Percentiles rank a stretch among this genome's conserved stretches.
These are phyloP conservation scores for Nicator chloris DNA, from an alignment of 2,113 vertebrate species.

Conservation along the genomic window DNA sequence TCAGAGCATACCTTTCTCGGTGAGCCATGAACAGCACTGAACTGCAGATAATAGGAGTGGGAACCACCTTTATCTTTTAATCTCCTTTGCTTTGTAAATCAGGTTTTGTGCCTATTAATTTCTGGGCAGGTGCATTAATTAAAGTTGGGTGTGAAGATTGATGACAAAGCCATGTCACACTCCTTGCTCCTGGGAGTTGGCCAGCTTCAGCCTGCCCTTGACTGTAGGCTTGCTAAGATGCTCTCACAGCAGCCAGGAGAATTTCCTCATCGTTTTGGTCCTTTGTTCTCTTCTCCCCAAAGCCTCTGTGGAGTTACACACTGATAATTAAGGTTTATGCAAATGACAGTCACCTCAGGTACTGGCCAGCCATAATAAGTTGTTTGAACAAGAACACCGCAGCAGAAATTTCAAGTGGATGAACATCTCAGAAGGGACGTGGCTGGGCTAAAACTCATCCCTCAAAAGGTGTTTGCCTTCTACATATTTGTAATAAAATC, in stretches of 20 bases:
- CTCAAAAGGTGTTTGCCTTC: background rate
- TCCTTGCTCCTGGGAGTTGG: background rate
- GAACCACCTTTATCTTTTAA: background rate
- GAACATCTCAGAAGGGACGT: rapidly evolving
- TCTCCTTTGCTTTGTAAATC: conserved; percentile 44
- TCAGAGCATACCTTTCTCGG: rapidly evolving
- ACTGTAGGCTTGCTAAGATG: background rate
- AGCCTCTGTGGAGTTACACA: background rate
- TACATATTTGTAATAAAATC: background rate
- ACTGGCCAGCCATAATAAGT: background rate
- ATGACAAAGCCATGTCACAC: background rate
- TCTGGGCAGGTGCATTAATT: conserved; percentile 47
- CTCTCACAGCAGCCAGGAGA: background rate
- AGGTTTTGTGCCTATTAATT: conserved; percentile 31
- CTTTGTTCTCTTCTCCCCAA: conserved; percentile 24
- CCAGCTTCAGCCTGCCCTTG: background rate
- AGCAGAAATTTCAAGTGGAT: conserved; percentile 7
- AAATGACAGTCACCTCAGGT: background rate
- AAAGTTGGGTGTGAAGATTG: conserved; percentile 28
- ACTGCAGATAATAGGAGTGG: background rate
- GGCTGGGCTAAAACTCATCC: background rate
- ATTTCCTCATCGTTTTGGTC: background rate
- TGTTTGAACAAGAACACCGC: background rate
- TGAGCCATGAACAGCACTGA: background rate
- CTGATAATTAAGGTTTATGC: conserved; percentile 20